Evolutionary conservation across 2,797 vertebrate species (phyloP), one percentile per base, ranked within the genome.

Genomic region (Premnoplex brunnescens): DNA sequence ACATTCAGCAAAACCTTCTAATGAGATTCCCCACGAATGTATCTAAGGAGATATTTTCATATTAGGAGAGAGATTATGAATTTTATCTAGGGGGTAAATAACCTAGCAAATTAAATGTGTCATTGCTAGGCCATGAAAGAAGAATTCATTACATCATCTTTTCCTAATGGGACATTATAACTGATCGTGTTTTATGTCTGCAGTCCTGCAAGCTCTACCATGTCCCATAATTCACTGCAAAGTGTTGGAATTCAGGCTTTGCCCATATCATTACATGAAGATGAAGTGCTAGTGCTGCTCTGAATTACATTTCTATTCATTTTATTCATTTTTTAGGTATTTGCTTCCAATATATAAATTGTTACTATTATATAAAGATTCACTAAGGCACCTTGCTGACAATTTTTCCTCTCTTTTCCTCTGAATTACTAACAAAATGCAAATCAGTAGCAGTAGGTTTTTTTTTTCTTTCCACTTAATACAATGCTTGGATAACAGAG

Each of bases 71-170:
- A 48, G 80, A 80, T 95, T 69, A 88, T 63, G 83, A 97, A 96
- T 97, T 96, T 96, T 97, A 97, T 97, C 95, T 83, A 75, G 80
- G 88, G 91, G 85, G 92, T 97, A 97, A 96, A 97, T 96, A 98
- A 97, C 95, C 88, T 95, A 95, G 76, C 67, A 69, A 95, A 97
- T 98, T 97, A 97, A 96, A 96, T 91, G 72, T 98, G 97, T 97
- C 97, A 94, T 89, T 97, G 88, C 92, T 94, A 92, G 94, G 91
- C 97, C 95, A 95, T 97, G 95, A 97, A 97, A 96, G 90, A 89
- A 77, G 97, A 97, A 98, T 97, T 97, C 93, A 96, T 91, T 78
- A 94, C 90, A 95, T 97, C 96, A 97, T 96, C 96, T 98, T 97
- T 96, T 97, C 96, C 96, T 97, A 97, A 97, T 92, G 96, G 96